phyloP scores from a whole-genome alignment of 2,888 invertebrate species.

The Lingula anatina region DNA sequence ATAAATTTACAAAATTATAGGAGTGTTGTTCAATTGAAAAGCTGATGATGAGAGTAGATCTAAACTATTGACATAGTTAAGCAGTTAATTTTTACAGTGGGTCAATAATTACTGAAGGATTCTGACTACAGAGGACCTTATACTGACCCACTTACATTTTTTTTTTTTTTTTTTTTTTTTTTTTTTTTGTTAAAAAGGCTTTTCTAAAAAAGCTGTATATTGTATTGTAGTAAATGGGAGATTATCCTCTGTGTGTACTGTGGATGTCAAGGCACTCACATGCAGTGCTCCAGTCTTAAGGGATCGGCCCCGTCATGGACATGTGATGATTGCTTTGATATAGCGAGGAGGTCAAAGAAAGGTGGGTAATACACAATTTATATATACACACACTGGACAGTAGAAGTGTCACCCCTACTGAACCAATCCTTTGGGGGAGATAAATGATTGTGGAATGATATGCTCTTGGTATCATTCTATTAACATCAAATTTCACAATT shows the following conservation, averaged over 20 bases:
- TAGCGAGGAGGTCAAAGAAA: slow-evolving; percentile 14
- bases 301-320: slow-evolving; percentile 52
- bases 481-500: too few relatives aligned
- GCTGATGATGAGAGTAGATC: too few relatives aligned
- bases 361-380: not conserved
- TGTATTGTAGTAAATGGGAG: slow-evolving; percentile 55
- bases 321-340: slow-evolving; percentile 53
- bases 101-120: not conserved
- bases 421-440: too few relatives aligned
- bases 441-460: too few relatives aligned
- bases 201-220: not conserved
- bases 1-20: too few relatives aligned
- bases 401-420: too few relatives aligned
- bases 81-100: too few relatives aligned
- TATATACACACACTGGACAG: not conserved
- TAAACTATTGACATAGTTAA: too few relatives aligned
- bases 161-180: not conserved
- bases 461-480: too few relatives aligned
- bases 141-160: not conserved
- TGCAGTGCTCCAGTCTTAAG: slow-evolving; percentile 54
- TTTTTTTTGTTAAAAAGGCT: too few relatives aligned
- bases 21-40: too few relatives aligned
- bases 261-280: slow-evolving; percentile 59
- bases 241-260: slow-evolving; percentile 57
- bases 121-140: too few relatives aligned